Evolutionary conservation across 2,113 vertebrate species (phyloP).

Genomic region (Trogon melanurus): DNA sequence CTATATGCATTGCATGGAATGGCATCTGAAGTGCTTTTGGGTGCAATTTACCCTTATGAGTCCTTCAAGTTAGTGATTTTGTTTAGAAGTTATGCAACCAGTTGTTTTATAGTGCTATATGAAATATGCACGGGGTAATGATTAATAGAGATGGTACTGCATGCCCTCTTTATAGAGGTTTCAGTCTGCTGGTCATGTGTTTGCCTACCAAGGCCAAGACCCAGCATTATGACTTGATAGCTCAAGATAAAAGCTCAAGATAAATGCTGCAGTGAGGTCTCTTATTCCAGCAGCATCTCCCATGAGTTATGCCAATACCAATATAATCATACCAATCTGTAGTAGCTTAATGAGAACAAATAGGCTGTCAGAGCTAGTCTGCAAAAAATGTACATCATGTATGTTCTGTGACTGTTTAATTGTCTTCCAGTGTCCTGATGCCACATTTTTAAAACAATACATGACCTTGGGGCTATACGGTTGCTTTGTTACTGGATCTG

Average conservation of each 20-base stretch:
- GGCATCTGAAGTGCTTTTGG: not conserved
- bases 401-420: not conserved
- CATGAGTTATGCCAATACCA: not conserved
- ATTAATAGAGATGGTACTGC: not conserved
- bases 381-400: not conserved
- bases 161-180: not conserved
- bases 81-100: not conserved
- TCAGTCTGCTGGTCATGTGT: not conserved
- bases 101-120: not conserved
- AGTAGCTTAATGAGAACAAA: not conserved
- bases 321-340: not conserved
- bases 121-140: not conserved
- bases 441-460: fast-evolving
- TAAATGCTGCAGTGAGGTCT: not conserved
- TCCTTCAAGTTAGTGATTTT: not conserved
- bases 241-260: not conserved
- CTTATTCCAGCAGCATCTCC: not conserved
- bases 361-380: not conserved
- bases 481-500: not conserved
- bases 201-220: not conserved
- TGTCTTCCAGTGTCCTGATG: not conserved
- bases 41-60: not conserved
- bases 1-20: not conserved
- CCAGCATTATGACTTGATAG: not conserved
- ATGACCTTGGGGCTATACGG: not conserved